Base-by-base conservation (phyloP, 2,888 invertebrate species). In the Orthosia gracilis region DNA sequence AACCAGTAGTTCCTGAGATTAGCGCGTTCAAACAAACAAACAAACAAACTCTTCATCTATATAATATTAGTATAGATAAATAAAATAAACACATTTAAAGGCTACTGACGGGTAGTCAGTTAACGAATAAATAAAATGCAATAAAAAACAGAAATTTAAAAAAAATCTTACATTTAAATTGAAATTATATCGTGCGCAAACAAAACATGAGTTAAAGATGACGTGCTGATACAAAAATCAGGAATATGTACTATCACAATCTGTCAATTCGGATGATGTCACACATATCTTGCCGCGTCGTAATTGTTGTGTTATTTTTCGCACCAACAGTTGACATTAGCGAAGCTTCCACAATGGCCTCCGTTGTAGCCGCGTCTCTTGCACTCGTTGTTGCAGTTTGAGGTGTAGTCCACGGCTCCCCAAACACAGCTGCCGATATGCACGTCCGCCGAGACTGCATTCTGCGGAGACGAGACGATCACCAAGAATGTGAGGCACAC, bases 391-490 rank as follows among this genome's bases (percentile, higher is more conserved):
- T 88, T 87, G 67, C 89, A 90, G 68, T 90, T 66, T 0, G 90
- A 89, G 0, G 85, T 88, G 69, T 90, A 90, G 82, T 89, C 47
- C 0, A 88, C 88, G 5, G 80, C 89, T 0, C 90, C 90, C 88
- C 88, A 89, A 0, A 89, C 90, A 57, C 89, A 89, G 76, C 89
- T 89, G 31, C 89, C 89, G 31, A 89, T 79, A 4, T 62, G 85
- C 15, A 75, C 80, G 64, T 89, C 89, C 0, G 89, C 89, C 9
- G 58, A 23, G 1, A 71, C 89, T 9, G 67, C 74, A 63, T 88
- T 86, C 58, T 86, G 78, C 12, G 86, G 88, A 17, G 80, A 69
- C n/a, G 88, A 88, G 18, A 89, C 82, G 59, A 87, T 83, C 72
- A 89, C 85, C 87, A 89, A 47, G 31, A 89, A 85, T 0, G 84